Evolutionary conservation across 2,797 vertebrate genomes (phyloP), one percentile per base, ranked within the genome.

Genomic region (Sebastes wilsoni): DNA sequence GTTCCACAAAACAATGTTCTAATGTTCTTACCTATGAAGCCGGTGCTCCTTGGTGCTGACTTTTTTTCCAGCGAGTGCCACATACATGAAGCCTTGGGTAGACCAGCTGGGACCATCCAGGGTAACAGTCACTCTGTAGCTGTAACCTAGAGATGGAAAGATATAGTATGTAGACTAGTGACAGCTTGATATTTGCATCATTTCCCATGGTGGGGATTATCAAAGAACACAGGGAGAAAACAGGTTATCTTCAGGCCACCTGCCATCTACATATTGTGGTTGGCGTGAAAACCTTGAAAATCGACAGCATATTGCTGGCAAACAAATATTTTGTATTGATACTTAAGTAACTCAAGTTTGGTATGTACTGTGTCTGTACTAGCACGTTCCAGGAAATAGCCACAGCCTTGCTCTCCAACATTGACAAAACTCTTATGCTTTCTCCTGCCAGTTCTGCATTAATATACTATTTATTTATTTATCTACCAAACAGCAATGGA

Each of bases 1-100:
- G 4, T 20, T 65, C 12, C 16, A 66, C 30, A 66, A 7, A 66
- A 4, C 18, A 8, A 5, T 36, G 7, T n/a, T 1, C 1, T 20
- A 12, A 67, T 27, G 30, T 59, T 75, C 94, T 92, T 87, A 96
- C 96, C 66, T 5, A 23, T 92, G 18, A 58, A 96, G 75, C 70
- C 68, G 12, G 70, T 89, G 64, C 72, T 96, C 93, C 56, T 83
- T 6, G 7, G 94, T 95, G 76, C 54, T 84, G 13, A 18, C 42
- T 55, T 82, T 61, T 18, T 52, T 5, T 72, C 93, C 91, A 59
- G 72, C 55, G 1, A 96, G 79, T 0, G 94, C 86, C 80, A 96
- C 90, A 2, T 64, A 94, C 76, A 96, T 88, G 55, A 49, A 69
- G 59, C 93, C 95, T 2, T 11, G 54, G 54, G 88, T 93, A 1